Evolutionary conservation across 1,140 invertebrate genomes (phyloP), one percentile per base, ranked within the genome.

Genomic region (Diorhabda sublineata): DNA sequence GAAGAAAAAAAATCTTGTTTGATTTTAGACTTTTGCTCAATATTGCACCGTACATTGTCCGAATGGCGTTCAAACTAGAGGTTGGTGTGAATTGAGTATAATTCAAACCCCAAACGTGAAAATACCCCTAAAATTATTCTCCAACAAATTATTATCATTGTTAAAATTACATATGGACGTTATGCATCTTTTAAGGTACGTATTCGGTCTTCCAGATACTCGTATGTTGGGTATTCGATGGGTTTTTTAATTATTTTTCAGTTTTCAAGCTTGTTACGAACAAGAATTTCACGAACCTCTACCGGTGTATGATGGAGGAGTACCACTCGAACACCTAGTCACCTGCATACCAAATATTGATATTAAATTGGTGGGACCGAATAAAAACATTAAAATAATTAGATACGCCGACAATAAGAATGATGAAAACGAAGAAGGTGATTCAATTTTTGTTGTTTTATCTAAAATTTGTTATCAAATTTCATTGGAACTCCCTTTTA

Each of bases 291-390:
- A 86, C 68, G 78, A 85, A 73, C 63, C 81, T 45, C 71, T 91
- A 74, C 78, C 83, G 58, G 74, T 84, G 42, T 77, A 86, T 76
- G 85, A 87, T 44, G 85, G 83, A 68, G 92, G 93, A 2, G 92
- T 95, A 4, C 90, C 92, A 7, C 79, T 96, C 41, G 94, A 96
- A 77, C 93, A 96, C 82, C 82, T 96, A 41, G 85, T 96, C 0
- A 89, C 91, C n/a, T 94, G 92, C 81, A 84, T 95, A 9, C 85
- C 87, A n/a, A 90, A 90, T 57, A 86, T 95, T 9, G 64, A 87
- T 79, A 76, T 87, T 74, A 81, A 68, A 75, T 77, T 26, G 77
- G 79, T 71, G 66, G 77, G 74, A 11, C 74, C 74, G 5, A 80
- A 78, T 58, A 74, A 74, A 68, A 80, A 75, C 59, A 75, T 79